Evolutionary conservation across 2,888 invertebrate species (phyloP), one percentile per base, ranked within the genome.

Genomic region (Cephalotes varians): DNA sequence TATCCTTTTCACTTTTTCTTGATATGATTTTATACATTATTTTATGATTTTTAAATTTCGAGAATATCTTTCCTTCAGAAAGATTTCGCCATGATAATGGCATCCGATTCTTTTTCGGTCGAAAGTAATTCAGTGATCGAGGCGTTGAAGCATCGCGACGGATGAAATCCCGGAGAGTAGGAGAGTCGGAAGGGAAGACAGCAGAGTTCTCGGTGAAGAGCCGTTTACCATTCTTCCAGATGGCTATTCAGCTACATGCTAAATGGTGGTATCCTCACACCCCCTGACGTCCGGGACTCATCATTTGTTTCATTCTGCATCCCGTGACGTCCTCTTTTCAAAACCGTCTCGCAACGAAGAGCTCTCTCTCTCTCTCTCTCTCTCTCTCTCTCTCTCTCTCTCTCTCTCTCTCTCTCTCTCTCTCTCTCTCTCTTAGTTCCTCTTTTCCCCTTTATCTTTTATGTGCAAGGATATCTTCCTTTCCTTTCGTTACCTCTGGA

Each of bases 241-340:
- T 91, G 90, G 90, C 91, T 90, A 93, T 92, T 93, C 93, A 93
- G 89, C 87, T 88, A 91, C 92, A 92, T 91, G 92, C 92, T 92
- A 92, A 93, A 93, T 92, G 91, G 88, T 86, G 84, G 37, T 76
- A 49, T 72, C 21, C 40, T 71, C 21, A 31, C 31, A 31, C n/a
- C 40, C 21, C 56, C 72, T 79, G 79, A 86, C 86, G 86, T 84
- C 81, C 80, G 88, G 85, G 89, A 91, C 90, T 93, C 93, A 91
- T 93, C 92, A 92, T 92, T 91, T 88, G 88, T 88, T 87, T 83
- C 85, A 86, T 87, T 85, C 77, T 82, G 84, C 83, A 56, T 72
- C 56, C 83, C 80, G 58, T 81, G 83, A 65, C 69, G 77, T 80
- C 72, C 91, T 85, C 89, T 85, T 90, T 89, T 87, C 87, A 81